phyloP scores from a whole-genome alignment of 1,140 invertebrate species.

The Musca vetustissima region DNA sequence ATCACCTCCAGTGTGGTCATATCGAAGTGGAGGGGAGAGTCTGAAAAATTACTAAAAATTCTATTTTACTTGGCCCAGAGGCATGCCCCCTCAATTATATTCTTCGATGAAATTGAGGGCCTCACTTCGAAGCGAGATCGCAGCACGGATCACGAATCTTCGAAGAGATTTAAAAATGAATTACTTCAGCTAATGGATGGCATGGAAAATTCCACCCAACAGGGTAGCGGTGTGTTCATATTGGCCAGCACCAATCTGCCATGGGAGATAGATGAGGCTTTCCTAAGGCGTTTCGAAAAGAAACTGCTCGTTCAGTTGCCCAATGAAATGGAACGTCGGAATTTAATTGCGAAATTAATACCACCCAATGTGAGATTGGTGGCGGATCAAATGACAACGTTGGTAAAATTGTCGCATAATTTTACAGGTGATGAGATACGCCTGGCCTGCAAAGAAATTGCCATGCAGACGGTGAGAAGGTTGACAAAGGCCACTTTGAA shows the following conservation, averaged over 20 bases:
- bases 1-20: slow-evolving; percentile 85
- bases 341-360: slow-evolving; percentile 68
- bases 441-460: slow-evolving; percentile 84
- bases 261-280: slow-evolving; percentile 89
- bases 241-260: slow-evolving; percentile 89
- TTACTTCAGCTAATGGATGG: slow-evolving; percentile 92
- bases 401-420: slow-evolving; percentile 68
- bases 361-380: slow-evolving; percentile 52
- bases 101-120: slow-evolving; percentile 95
- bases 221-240: slow-evolving; percentile 67
- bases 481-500: slow-evolving; percentile 31
- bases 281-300: slow-evolving; percentile 86
- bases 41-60: slow-evolving; percentile 83
- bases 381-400: slow-evolving; percentile 56
- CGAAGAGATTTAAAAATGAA: slow-evolving; percentile 88
- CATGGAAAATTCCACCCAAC: slow-evolving; percentile 57
- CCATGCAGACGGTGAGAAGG: slow-evolving; percentile 63
- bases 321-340: slow-evolving; percentile 62
- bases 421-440: slow-evolving; percentile 86
- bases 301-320: slow-evolving; percentile 81
- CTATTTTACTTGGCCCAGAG: slow-evolving; percentile 88
- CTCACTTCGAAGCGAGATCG: slow-evolving; percentile 72
- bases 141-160: slow-evolving; percentile 85
- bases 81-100: slow-evolving; percentile 90
- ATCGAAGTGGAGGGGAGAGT: slow-evolving; percentile 94